Base-by-base conservation (phyloP, 2,888 invertebrate genomes). In the Eupithecia subfuscata region DNA sequence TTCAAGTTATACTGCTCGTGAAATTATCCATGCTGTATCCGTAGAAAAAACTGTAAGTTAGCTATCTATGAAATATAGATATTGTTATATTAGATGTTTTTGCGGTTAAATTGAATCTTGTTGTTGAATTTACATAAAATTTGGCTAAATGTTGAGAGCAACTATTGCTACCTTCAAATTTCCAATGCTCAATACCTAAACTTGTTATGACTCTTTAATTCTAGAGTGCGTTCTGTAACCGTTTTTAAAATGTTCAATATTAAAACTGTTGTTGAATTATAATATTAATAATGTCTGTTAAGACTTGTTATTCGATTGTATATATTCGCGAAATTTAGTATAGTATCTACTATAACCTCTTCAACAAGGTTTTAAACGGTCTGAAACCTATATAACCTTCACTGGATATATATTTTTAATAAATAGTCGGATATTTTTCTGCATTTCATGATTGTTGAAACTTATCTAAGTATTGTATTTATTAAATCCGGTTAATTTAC, bases 41-140 rank as follows among this genome's bases (percentile, higher is more conserved):
- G 81, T 82, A 82, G 81, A 80, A 76, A 74, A 79, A 82, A 65
- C 81, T 85, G 87, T 79, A 81, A 73, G 74, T 79, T 88, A 87
- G 86, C 84, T 84, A 84, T 89, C 86, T 52, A 56, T 56, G 11
- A 40, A 71, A 82, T 82, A 87, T 88, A 87, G 84, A 87, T 84
- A 85, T 90, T 92, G 91, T 92, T 92, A 89, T 82, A 37, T 82
- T 91, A 90, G 89, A 87, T 87, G 88, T 90, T 90, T 87, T 87
- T 82, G 79, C 78, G 70, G 82, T 83, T 83, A 87, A 87, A 88
- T 84, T 83, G 88, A 87, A 85, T 86, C 88, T 89, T 89, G 89
- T 92, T 92, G 91, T 91, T 90, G 86, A 88, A 81, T 81, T 72
- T 78, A 81, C 81, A 83, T 81, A 81, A 83, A 82, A 75, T 81